Percentiles rank a stretch among this genome's conserved stretches.
phyloP scores from a whole-genome alignment of 2,888 invertebrate species.

The Ceratothoa steindachneri region DNA sequence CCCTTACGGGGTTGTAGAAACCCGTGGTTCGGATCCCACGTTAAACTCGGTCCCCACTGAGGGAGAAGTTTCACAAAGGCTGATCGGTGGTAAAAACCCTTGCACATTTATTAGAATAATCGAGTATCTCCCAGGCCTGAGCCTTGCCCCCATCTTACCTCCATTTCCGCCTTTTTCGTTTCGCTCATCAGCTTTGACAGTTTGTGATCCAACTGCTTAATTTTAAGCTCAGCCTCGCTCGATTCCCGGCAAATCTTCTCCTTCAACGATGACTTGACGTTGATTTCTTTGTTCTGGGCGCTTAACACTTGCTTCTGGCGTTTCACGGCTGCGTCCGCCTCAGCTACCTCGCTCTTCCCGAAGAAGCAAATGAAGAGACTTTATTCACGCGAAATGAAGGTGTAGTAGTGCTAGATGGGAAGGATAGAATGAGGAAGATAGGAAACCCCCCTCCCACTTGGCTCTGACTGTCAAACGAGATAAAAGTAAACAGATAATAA shows the following conservation, averaged over 20 bases:
- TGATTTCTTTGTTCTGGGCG: conserved; percentile 66
- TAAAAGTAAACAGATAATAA: too few relatives aligned
- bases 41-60: too few relatives aligned
- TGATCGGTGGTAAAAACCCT: too few relatives aligned
- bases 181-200: conserved; percentile 57
- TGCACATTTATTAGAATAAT: too few relatives aligned
- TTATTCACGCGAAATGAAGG: background rate
- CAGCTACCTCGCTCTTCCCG: conserved; percentile 54
- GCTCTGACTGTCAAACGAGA: too few relatives aligned
- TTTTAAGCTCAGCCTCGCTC: conserved; percentile 51
- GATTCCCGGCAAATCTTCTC: conserved; percentile 63
- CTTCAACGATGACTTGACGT: conserved; percentile 60
- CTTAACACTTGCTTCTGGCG: conserved; percentile 65
- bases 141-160: too few relatives aligned
- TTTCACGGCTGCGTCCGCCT: conserved; percentile 56
- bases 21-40: too few relatives aligned
- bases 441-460: background rate
- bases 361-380: too few relatives aligned
- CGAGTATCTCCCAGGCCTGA: too few relatives aligned
- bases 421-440: too few relatives aligned
- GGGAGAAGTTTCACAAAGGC: too few relatives aligned
- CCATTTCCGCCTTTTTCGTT: conserved; percentile 61
- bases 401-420: background rate
- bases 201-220: conserved; percentile 56
- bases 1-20: too few relatives aligned